Conservation (phyloP, 2,888 invertebrate genomes). For the Panzeria rudis region DNA sequence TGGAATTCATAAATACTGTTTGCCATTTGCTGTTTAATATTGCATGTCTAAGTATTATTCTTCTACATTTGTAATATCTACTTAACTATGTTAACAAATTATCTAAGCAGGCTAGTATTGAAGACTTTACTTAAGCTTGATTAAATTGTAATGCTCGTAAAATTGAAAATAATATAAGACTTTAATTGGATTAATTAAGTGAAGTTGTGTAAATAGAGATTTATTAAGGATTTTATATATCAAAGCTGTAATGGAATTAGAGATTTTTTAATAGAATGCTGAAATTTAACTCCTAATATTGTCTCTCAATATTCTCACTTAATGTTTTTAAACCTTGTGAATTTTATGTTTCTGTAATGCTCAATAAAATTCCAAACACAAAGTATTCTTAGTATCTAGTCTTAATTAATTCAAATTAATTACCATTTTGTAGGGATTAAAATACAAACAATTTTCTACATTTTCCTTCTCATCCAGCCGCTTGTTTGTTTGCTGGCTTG, state of each 20-base stretch:
- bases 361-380: constrained; percentile 19
- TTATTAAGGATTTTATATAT: background rate
- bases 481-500: background rate
- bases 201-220: background rate
- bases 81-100: background rate
- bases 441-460: background rate
- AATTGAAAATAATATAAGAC: background rate
- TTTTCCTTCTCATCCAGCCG: background rate
- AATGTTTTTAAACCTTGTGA: background rate
- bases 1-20: background rate
- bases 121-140: background rate
- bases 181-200: background rate
- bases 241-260: background rate
- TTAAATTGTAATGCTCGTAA: background rate
- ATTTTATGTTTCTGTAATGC: background rate
- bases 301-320: background rate
- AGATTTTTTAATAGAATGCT: background rate
- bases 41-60: background rate
- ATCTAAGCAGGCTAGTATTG: background rate
- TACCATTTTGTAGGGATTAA: constrained; percentile 39
- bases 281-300: background rate
- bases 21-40: background rate
- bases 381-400: background rate
- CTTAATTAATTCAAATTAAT: constrained; percentile 62
- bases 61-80: background rate